Evolutionary conservation across 2,113 vertebrate species (phyloP).

Genomic region (Saguinus imperator): DNA sequence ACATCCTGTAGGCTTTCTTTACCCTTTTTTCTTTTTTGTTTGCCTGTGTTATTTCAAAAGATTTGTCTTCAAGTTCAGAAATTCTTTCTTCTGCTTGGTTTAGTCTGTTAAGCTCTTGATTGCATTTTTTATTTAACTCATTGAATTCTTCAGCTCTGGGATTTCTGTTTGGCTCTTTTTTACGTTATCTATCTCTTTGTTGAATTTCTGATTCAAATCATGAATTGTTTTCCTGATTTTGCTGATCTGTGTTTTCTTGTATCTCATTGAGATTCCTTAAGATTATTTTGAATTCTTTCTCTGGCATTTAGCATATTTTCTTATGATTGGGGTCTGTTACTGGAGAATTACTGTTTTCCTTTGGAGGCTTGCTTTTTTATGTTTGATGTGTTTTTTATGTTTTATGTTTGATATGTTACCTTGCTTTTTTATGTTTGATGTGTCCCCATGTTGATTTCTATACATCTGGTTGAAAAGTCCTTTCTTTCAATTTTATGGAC

Average conservation of each 20-base stretch:
- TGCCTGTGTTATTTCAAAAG: not conserved
- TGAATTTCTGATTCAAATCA: not conserved
- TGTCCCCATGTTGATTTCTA: not conserved
- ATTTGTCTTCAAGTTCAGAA: not conserved
- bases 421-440: not conserved
- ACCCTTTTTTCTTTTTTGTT: not conserved
- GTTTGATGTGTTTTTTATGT: not conserved
- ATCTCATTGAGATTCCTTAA: not conserved
- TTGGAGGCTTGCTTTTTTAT: not conserved
- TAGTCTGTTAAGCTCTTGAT: not conserved
- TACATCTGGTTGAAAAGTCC: not conserved
- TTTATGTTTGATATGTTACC: too few relatives aligned
- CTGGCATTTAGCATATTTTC: not conserved
- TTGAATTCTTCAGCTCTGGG: not conserved
- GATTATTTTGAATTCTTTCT: not conserved
- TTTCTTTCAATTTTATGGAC: not conserved
- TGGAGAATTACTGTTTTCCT: not conserved
- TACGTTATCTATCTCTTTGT: not conserved
- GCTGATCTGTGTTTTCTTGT: not conserved
- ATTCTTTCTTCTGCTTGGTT: not conserved
- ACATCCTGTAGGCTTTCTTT: not conserved
- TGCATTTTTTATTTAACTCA: not conserved
- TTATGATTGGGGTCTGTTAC: not conserved
- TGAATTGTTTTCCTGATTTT: not conserved
- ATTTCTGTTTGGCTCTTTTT: not conserved